Evolutionary conservation across 1,140 invertebrate species (phyloP).

Genomic region (Eupristina koningsbergeri): DNA sequence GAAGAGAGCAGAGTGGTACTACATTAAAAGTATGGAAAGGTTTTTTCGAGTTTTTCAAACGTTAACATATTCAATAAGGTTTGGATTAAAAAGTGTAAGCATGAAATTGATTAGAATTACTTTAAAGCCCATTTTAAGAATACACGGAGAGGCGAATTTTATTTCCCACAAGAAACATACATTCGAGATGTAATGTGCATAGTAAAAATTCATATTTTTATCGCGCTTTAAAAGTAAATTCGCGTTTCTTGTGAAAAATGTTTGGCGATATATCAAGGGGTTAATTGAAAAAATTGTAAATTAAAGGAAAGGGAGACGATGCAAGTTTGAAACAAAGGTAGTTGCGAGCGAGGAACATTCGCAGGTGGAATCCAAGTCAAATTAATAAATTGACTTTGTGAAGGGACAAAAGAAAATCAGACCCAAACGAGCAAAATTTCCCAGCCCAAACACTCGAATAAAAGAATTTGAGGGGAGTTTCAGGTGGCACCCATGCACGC

Average conservation of each 20-base stretch:
- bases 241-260: no score
- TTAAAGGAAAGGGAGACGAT: background rate
- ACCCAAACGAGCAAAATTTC: slow-evolving; percentile 27
- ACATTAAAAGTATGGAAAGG: background rate
- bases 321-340: background rate
- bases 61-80: background rate
- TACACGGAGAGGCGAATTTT: no score
- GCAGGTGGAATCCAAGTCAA: background rate
- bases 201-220: no score
- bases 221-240: no score
- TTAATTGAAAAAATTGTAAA: background rate
- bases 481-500: background rate
- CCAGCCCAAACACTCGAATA: slow-evolving; percentile 14
- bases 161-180: no score
- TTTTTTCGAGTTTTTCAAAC: background rate
- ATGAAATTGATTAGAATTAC: no score
- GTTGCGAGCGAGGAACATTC: background rate
- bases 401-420: background rate
- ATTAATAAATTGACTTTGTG: background rate
- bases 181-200: no score
- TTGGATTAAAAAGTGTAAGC: background rate
- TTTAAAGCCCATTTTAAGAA: no score
- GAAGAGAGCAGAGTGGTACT: background rate
- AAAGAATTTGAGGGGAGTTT: slow-evolving; percentile 3
- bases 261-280: background rate